phyloP scores from a whole-genome alignment of 1,140 invertebrate species.

The Limonius californicus region DNA sequence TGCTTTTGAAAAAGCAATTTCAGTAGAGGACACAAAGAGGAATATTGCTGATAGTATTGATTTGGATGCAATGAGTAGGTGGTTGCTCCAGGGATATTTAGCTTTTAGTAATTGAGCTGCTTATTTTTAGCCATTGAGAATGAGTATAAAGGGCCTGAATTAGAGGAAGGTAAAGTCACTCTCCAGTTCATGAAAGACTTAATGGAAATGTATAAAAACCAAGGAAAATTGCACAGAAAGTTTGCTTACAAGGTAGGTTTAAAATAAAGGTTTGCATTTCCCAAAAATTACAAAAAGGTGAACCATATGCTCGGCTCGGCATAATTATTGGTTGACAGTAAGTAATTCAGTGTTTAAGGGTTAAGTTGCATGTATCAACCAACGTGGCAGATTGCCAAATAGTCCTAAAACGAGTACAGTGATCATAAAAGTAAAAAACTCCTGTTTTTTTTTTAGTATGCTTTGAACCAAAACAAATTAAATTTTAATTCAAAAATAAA shows the following conservation, averaged over 20 bases:
- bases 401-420: too few species aligned
- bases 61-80: conserved; percentile 86
- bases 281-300: too few species aligned
- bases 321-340: too few species aligned
- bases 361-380: too few species aligned
- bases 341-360: too few species aligned
- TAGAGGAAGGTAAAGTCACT: conserved; percentile 88
- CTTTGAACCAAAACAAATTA: too few species aligned
- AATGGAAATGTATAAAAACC: conserved; percentile 85
- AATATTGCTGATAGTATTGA: conserved; percentile 83
- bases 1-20: conserved; percentile 96
- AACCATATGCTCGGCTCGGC: too few species aligned
- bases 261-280: too few species aligned
- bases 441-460: too few species aligned
- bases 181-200: conserved; percentile 79
- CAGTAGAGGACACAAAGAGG: conserved; percentile 84
- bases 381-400: too few species aligned
- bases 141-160: conserved; percentile 86
- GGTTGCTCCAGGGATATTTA: not conserved
- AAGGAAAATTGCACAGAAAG: conserved; percentile 93
- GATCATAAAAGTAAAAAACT: too few species aligned
- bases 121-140: conserved; percentile 80
- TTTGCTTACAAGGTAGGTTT: conserved; percentile 91
- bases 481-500: too few species aligned
- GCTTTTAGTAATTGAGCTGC: conserved; percentile 17